Base-by-base conservation (phyloP, 2,888 invertebrate species). In the Drosophila ezoana region DNA sequence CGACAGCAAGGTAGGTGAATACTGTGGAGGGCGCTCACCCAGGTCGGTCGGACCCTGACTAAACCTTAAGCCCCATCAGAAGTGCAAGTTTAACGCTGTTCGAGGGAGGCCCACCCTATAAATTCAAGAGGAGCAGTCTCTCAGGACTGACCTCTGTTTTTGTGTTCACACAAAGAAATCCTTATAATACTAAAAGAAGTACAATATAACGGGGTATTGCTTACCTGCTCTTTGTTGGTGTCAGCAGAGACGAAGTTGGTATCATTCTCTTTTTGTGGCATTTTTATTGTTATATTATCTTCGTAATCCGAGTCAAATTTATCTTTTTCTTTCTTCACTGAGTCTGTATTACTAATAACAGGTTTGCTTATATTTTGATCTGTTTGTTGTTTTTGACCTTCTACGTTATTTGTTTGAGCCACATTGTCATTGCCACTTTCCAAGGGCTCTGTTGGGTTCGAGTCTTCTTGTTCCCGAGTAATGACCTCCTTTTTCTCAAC, bases 241-340 rank as follows among this genome's bases (percentile, higher is more conserved):
- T 65, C 72, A 9, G 43, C 18, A n/a, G 18, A 14, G 11, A 40
- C 45, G 44, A 62, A 18, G 8, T 54, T 44, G 1, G 62, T 40
- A 9, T 80, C 80, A 16, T 88, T 85, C 57, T 84, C 38, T 47
- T 89, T 89, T 43, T 90, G 84, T 71, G 94, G 94, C 91, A 94
- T 93, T 75, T 93, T 94, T 74, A 94, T 93, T 57, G 94, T 94
- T 87, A 94, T 93, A 92, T 94, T 93, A 92, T 94, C 93, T 45
- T 94, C 94, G 57, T 92, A 94, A 35, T 83, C 82, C 3, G 82
- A 85, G 89, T 94, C 94, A 44, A 93, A 94, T 64, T 87, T 87
- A 47, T 81, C 78, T 9, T 85, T 87, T 11, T 88, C 88, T 14
- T 75, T 73, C 61, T 73, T 71, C 3, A 49, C 5, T 38, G 56